Percentiles rank a stretch among this genome's conserved stretches.
Conservation (phyloP, 2,113 vertebrate species). For the Dolichotis patagonum region DNA sequence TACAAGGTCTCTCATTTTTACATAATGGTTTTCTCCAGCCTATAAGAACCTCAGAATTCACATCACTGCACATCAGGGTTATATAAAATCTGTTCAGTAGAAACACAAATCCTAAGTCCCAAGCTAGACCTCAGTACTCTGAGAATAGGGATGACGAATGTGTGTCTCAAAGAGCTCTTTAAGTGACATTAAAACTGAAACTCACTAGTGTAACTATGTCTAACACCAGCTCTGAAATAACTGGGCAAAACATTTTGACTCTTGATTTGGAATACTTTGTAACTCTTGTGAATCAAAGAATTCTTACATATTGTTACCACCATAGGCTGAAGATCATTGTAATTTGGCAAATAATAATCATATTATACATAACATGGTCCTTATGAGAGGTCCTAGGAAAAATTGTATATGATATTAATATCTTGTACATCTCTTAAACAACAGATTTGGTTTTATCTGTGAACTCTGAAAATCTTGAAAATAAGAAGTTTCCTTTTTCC, state of each 20-base stretch:
- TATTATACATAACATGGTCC: neutral
- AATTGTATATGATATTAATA: slow-evolving; percentile 15
- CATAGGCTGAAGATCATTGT: neutral
- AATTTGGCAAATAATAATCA: slow-evolving; percentile 36
- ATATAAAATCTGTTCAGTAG: neutral
- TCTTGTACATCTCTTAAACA: neutral
- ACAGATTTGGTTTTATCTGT: slow-evolving; percentile 1
- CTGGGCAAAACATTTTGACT: slow-evolving; percentile 34
- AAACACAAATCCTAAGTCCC: neutral
- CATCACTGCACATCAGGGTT: neutral
- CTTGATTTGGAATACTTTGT: slow-evolving; percentile 28
- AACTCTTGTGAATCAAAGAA: slow-evolving; percentile 9
- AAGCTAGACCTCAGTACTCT: neutral
- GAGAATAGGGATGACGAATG: neutral
- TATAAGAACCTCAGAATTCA: slow-evolving; percentile 30
- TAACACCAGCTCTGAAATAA: slow-evolving; percentile 4
- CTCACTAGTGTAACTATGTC: neutral
- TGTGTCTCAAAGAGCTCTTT: slow-evolving; percentile 18
- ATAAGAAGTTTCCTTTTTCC: slow-evolving; percentile 16
- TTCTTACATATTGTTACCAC: neutral
- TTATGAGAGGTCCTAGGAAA: neutral
- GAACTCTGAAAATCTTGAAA: slow-evolving; percentile 27
- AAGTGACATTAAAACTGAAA: slow-evolving; percentile 33
- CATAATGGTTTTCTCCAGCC: neutral
- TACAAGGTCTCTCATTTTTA: neutral